Conservation (phyloP, 2,797 vertebrate species). For the Tragelaphus oryx region DNA sequence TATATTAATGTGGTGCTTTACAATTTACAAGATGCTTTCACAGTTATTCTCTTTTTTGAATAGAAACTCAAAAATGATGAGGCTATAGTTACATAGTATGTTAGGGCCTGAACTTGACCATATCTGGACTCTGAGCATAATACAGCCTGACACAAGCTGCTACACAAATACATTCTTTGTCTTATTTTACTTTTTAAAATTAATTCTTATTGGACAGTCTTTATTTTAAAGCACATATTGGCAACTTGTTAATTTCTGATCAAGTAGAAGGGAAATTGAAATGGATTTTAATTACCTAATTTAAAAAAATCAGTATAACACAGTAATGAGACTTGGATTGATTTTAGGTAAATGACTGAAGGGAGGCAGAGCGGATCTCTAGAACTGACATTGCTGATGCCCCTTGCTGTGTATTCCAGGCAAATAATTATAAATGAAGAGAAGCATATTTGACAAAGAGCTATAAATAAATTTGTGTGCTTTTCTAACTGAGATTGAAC, state of each 20-base stretch:
- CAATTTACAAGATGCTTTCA: neutral
- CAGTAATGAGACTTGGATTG: neutral
- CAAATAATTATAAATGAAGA: neutral
- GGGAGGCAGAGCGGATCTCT: neutral
- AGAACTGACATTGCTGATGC: neutral
- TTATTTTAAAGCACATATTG: neutral
- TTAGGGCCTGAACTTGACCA: neutral
- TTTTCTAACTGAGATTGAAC: neutral
- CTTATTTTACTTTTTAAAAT: neutral
- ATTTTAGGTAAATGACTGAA: neutral
- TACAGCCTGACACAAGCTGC: neutral
- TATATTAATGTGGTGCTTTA: neutral
- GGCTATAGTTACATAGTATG: neutral
- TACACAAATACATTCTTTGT: neutral
- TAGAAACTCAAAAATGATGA: neutral
- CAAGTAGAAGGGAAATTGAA: neutral
- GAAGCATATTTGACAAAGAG: neutral
- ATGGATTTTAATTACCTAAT: constrained; percentile 9
- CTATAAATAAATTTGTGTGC: neutral
- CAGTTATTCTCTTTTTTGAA: neutral
- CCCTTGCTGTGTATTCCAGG: neutral
- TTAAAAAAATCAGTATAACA: neutral
- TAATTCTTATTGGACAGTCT: neutral
- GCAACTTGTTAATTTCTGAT: constrained; percentile 32
- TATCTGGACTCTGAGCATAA: neutral